These are phyloP conservation scores for Pagrus major DNA, from an alignment of 2,113 vertebrate genomes.

Conservation along the genomic window DNA sequence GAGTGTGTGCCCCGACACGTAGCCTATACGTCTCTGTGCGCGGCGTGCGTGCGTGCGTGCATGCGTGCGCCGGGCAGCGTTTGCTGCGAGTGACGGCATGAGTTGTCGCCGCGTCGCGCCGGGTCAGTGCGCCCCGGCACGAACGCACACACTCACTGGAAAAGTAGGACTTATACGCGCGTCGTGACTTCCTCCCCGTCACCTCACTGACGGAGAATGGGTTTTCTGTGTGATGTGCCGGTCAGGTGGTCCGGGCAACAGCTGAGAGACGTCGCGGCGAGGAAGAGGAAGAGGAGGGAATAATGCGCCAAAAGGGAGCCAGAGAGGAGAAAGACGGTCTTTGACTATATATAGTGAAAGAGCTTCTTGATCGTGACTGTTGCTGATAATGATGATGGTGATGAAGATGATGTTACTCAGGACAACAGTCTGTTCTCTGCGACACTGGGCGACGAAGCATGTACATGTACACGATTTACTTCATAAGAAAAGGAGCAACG, in stretches of 20 bases:
- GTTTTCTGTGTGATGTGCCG: slow-evolving; percentile 24
- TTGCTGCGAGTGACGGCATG: slow-evolving; percentile 4
- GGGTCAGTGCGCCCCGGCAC: not conserved
- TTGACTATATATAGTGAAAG: not conserved
- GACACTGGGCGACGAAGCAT: not conserved
- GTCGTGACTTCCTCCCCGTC: slow-evolving; percentile 52
- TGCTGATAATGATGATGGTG: not conserved
- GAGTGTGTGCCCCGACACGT: slow-evolving; percentile 79
- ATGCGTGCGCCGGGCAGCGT: slow-evolving; percentile 57
- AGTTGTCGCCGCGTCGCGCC: not conserved
- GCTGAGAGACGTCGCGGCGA: slow-evolving; percentile 20
- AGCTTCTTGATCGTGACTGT: not conserved
- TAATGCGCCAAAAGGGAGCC: not conserved
- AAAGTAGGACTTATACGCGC: slow-evolving; percentile 36
- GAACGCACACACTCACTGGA: slow-evolving; percentile 25
- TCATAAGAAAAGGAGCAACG: not conserved
- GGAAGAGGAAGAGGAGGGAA: slow-evolving; percentile 12
- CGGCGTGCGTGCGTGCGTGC: too few relatives aligned
- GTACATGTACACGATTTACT: not conserved
- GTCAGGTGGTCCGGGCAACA: not conserved
- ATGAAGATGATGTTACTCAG: not conserved
- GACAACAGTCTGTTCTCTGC: not conserved
- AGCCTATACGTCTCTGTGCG: slow-evolving; percentile 42
- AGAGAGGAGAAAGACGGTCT: not conserved
- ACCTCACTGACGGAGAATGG: slow-evolving; percentile 13